Percentiles rank a stretch among this genome's conserved stretches.
Evolutionary conservation across 2,113 vertebrate species (phyloP).

Genomic region (Prochilodus magdalenae): DNA sequence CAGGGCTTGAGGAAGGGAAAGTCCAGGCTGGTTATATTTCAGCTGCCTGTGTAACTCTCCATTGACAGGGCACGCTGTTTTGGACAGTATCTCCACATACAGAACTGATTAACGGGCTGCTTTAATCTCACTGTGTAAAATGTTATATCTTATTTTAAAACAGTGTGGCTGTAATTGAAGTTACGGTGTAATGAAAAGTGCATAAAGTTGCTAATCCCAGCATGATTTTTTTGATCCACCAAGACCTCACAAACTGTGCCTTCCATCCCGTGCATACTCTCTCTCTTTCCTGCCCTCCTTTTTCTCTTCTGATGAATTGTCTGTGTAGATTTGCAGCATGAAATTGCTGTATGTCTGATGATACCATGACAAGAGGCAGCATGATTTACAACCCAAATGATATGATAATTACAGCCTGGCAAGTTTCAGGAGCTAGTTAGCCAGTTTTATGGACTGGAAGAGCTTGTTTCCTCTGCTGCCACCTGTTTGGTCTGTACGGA

Average conservation of each 20-base stretch:
- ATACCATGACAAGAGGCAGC: conserved; percentile 64
- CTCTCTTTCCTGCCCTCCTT: background rate
- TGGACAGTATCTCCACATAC: background rate
- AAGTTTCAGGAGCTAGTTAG: conserved; percentile 63
- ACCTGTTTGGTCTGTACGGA: conserved; percentile 67
- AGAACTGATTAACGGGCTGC: conserved; percentile 6
- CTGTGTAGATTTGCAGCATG: conserved; percentile 54
- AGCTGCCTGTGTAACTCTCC: conserved; percentile 14
- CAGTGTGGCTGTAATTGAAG: background rate
- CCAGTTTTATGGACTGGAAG: conserved; percentile 72
- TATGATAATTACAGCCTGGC: conserved; percentile 72
- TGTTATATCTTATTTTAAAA: background rate
- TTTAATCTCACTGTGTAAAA: background rate
- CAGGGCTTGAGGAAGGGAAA: conserved; percentile 54
- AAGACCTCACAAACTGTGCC: conserved; percentile 2
- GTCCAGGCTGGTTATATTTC: conserved; percentile 44
- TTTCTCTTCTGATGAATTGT: conserved; percentile 44
- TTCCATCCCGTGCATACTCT: background rate
- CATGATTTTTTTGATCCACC: background rate
- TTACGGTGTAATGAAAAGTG: background rate
- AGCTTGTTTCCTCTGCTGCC: conserved; percentile 71
- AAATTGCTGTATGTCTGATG: conserved; percentile 57
- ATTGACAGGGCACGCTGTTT: conserved; percentile 4
- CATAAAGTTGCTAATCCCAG: conserved; percentile 7
- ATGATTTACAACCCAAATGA: conserved; percentile 74